Conservation (phyloP, 2,797 vertebrate species). For the Caiman crocodilus region DNA sequence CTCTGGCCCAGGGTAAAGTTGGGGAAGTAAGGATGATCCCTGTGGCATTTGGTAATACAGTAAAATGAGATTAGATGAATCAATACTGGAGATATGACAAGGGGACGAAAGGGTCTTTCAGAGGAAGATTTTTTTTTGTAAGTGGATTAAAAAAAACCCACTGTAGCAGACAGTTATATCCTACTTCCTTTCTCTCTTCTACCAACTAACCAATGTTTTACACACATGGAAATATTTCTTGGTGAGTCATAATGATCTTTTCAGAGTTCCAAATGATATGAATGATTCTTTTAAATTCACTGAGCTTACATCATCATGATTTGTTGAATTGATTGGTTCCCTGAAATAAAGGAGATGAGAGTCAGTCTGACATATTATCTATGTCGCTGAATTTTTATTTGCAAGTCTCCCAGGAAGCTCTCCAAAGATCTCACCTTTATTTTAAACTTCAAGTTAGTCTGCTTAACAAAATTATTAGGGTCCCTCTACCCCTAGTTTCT, state of each 20-base stretch:
- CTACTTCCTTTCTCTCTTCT: conserved; percentile 35
- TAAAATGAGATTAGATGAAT: conserved; percentile 70
- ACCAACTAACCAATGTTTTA: conserved; percentile 20
- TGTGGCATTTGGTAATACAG: conserved; percentile 72
- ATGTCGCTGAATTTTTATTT: conserved; percentile 30
- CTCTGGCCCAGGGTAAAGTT: conserved; percentile 49
- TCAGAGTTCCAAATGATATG: conserved; percentile 44
- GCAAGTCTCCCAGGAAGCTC: conserved; percentile 44
- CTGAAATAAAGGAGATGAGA: not conserved
- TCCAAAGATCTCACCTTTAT: conserved; percentile 34
- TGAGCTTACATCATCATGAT: not conserved
- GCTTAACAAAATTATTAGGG: conserved; percentile 46
- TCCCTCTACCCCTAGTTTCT: not conserved
- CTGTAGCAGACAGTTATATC: conserved; percentile 42
- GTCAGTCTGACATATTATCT: not conserved
- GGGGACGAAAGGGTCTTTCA: conserved; percentile 48
- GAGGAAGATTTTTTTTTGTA: conserved; percentile 46
- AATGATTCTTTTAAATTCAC: not conserved
- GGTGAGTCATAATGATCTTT: conserved; percentile 46
- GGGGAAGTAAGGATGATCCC: conserved; percentile 69
- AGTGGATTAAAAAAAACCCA: conserved; percentile 56
- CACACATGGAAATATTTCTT: conserved; percentile 21
- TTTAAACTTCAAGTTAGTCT: conserved; percentile 31
- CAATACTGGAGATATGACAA: conserved; percentile 61
- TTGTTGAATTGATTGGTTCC: not conserved